These are phyloP conservation scores for Sinocyclocheilus anshuiensis DNA, from an alignment of 2,113 vertebrate species.

Conservation along the genomic window DNA sequence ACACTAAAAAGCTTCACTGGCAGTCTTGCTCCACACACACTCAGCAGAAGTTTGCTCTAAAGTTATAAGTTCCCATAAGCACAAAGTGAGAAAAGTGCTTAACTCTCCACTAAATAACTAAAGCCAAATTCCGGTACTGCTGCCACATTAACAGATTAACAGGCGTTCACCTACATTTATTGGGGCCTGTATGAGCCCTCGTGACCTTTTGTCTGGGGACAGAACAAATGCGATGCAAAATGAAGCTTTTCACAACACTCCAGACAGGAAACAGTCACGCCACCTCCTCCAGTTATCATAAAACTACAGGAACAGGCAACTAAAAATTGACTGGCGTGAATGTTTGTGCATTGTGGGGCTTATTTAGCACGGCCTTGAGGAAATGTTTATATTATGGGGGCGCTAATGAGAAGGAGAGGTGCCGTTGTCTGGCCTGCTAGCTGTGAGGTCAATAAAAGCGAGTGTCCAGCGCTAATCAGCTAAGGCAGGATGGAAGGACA, in stretches of 20 bases:
- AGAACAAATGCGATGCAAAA: slow-evolving; percentile 61
- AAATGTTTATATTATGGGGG: slow-evolving; percentile 30
- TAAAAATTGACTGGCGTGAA: slow-evolving; percentile 15
- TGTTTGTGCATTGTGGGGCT: not conserved
- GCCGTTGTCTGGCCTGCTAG: slow-evolving; percentile 22
- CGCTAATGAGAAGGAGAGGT: slow-evolving; percentile 55
- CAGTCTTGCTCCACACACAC: not conserved
- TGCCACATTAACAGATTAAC: slow-evolving; percentile 12
- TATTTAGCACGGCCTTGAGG: slow-evolving; percentile 45
- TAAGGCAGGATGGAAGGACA: slow-evolving; percentile 35
- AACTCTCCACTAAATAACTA: not conserved
- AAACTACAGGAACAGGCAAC: slow-evolving; percentile 45
- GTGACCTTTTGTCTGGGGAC: slow-evolving; percentile 64
- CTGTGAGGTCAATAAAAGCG: slow-evolving; percentile 62
- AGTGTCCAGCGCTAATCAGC: slow-evolving; percentile 59
- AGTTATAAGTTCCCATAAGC: not conserved
- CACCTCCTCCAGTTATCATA: slow-evolving; percentile 64
- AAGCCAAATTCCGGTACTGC: not conserved
- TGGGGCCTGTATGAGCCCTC: slow-evolving; percentile 59
- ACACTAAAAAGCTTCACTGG: not conserved
- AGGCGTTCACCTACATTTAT: slow-evolving; percentile 24
- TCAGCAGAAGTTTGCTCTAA: not conserved
- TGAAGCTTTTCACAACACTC: slow-evolving; percentile 61
- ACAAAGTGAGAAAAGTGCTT: not conserved
- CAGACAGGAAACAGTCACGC: slow-evolving; percentile 57